Conservation (phyloP, 2,888 invertebrate genomes). For the Chalcis sispes region DNA sequence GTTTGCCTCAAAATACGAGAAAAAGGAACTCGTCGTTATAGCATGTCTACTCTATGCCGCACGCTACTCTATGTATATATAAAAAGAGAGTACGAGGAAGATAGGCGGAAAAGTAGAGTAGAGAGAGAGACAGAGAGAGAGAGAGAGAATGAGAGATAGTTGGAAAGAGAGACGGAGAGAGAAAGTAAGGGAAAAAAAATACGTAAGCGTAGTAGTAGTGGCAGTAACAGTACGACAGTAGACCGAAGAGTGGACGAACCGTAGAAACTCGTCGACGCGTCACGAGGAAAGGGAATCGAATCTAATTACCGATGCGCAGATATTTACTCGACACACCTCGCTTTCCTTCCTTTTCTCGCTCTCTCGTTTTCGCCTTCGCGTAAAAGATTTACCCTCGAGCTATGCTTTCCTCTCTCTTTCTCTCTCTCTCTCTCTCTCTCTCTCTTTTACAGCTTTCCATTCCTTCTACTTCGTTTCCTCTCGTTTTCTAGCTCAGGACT, state of each 20-base stretch:
- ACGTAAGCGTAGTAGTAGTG: too few species aligned
- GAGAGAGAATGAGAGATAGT: background rate
- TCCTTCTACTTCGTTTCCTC: conserved; percentile 52
- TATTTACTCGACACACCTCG: conserved; percentile 53
- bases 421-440: conserved; percentile 6
- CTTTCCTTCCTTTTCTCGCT: conserved; percentile 13
- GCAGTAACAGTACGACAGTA: background rate
- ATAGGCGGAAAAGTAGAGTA: background rate
- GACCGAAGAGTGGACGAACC: background rate
- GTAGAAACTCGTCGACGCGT: background rate
- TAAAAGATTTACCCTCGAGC: conserved; percentile 22
- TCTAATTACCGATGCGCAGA: conserved; percentile 69
- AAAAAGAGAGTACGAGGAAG: background rate
- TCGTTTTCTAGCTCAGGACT: conserved; percentile 34
- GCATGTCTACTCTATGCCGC: too few species aligned
- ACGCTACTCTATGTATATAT: too few species aligned
- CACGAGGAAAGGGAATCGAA: conserved; percentile 62
- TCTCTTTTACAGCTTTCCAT: background rate
- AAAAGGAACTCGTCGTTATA: conserved; percentile 53
- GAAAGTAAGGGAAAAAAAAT: background rate
- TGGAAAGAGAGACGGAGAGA: background rate
- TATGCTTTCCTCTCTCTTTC: conserved; percentile 15
- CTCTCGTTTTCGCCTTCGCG: conserved; percentile 5
- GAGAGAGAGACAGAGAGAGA: background rate
- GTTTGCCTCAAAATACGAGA: conserved; percentile 60